Percentiles rank a stretch among this genome's conserved stretches.
Conservation (phyloP, 1,140 invertebrate species). For the Telenomus remus region DNA sequence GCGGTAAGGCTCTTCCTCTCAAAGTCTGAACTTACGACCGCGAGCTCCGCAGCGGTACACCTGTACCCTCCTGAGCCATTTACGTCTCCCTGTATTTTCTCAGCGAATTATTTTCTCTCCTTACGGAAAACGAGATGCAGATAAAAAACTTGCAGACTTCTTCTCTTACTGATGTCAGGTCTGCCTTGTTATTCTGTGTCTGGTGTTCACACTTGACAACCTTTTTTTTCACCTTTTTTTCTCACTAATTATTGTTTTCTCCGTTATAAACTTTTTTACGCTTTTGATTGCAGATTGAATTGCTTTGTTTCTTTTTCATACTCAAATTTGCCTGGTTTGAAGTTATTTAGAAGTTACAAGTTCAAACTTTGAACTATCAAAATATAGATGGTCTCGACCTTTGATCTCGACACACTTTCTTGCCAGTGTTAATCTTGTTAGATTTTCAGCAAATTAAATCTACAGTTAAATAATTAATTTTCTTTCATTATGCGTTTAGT, state of each 20-base stretch:
- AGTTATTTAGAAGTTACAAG: too few species aligned
- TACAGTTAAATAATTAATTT: too few species aligned
- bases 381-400: too few species aligned
- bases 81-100: slow-evolving; percentile 31
- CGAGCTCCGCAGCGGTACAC: slow-evolving; percentile 39
- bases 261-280: neutral
- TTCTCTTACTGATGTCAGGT: neutral
- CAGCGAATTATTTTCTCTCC: slow-evolving; percentile 54
- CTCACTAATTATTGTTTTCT: neutral
- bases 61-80: slow-evolving; percentile 49
- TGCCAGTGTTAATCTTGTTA: too few species aligned
- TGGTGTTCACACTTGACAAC: neutral
- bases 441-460: too few species aligned
- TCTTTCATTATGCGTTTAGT: too few species aligned
- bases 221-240: neutral
- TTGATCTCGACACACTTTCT: too few species aligned
- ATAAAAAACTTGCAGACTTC: slow-evolving; percentile 2
- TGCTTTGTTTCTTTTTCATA: too few species aligned
- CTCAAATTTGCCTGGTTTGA: too few species aligned
- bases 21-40: slow-evolving; percentile 40
- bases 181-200: neutral
- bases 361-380: too few species aligned
- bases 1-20: slow-evolving; percentile 42
- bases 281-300: too few species aligned
- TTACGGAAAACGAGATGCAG: slow-evolving; percentile 25